A percentile compares a stretch with the other conserved stretches of the same genome.
Conservation (phyloP, 1,140 invertebrate species). For the Bombus polaris region DNA sequence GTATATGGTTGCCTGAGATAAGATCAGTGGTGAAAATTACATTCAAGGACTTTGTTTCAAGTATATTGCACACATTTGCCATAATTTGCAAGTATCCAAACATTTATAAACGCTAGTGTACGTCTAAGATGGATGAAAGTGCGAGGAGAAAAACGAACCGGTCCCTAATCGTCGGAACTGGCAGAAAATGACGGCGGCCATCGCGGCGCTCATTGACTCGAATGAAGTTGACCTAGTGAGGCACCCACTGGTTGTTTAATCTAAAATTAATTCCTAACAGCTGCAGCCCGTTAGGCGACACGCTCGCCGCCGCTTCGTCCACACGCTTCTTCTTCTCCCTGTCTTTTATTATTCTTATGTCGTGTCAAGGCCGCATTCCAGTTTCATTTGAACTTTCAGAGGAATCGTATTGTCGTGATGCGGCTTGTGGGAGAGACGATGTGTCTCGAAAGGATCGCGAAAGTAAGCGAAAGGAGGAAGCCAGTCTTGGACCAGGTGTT, state of each 20-base stretch:
- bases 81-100: no score
- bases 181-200: constrained; percentile 33
- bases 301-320: constrained; percentile 52
- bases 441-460: neutral
- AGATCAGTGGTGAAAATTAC: no score
- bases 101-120: neutral
- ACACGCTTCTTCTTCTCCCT: constrained; percentile 59
- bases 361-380: constrained; percentile 76
- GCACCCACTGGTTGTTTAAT: constrained; percentile 77
- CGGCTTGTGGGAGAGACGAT: neutral
- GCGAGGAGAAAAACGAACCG: neutral
- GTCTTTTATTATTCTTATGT: constrained; percentile 75
- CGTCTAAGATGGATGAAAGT: neutral
- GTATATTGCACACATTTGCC: no score
- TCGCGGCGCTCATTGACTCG: constrained; percentile 65
- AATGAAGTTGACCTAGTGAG: constrained; percentile 76
- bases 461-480: constrained; percentile 24
- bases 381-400: constrained; percentile 31
- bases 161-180: neutral
- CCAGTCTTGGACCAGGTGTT: constrained; percentile 5
- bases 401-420: neutral
- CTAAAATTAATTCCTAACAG: constrained; percentile 82
- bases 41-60: no score
- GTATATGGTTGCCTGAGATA: no score
- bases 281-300: constrained; percentile 70